Evolutionary conservation across 2,113 vertebrate species (phyloP), one percentile per base, ranked within the genome.

Genomic region (Leucopsar rothschildi): DNA sequence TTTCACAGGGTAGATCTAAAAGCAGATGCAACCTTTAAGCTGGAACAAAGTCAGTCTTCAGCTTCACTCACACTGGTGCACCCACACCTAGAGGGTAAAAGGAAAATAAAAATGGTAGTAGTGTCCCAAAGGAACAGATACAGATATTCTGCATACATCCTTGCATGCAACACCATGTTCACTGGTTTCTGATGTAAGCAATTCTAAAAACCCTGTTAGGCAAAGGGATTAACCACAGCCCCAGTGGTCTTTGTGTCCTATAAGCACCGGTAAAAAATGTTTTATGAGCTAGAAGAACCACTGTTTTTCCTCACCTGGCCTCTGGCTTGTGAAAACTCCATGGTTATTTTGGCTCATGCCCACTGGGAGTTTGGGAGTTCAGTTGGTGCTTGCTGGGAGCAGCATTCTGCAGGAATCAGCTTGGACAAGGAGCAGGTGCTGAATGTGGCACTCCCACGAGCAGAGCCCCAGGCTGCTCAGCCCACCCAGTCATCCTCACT

Each of bases 391-490:
- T 9, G 0, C 50, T 65, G 69, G 40, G 27, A 87, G 55, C 2
- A 3, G 24, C 2, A 5, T 50, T 63, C 22, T 55, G 23, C 49
- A 69, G 40, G 65, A 84, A 47, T n/a, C 27, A 20, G 1, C 31
- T 47, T n/a, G 49, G 31, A 23, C 11, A 61, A n/a, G 45, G n/a
- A 73, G 10, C 6, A 15, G 0, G 0, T 1, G 1, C 27, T 66
- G 31, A 3, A 2, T 0, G 2, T 35, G 61, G 6, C 11, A 31
- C 7, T 49, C 29, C 21, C 52, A 57, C 21, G 5, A 40, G 61
- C 50, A 70, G 29, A 61, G 16, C 24, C 45, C 39, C 5, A 39
- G 56, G 19, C 31, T 63, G 40, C 37, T 39, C 39, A 61, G 21
- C 10, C 21, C 35, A 18, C 15, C 35, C 14, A 15, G 2, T 5